A percentile compares a stretch with the other conserved stretches of the same genome.
phyloP scores from a whole-genome alignment of 2,888 invertebrate genomes.

The Anagyrus pseudococci region DNA sequence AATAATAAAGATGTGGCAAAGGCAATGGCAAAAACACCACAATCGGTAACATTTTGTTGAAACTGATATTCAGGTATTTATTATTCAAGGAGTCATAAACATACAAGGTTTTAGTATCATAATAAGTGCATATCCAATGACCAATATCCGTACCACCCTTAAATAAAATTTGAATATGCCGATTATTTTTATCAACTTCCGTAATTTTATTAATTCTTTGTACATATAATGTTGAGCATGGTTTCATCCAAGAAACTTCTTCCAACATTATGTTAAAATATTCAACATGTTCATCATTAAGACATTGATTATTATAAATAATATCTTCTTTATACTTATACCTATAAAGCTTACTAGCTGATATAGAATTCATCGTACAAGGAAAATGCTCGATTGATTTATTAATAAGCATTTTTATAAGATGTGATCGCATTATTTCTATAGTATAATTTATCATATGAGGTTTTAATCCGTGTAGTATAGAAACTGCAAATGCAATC shows the following conservation, averaged over 20 bases:
- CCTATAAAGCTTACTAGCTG: neutral
- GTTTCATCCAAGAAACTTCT: neutral
- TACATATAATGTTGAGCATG: neutral
- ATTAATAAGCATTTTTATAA: neutral
- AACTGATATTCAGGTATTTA: neutral
- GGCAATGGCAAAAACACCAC: neutral
- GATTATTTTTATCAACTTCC: neutral
- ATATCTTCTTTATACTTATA: neutral
- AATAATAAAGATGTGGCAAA: neutral
- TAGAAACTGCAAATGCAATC: neutral
- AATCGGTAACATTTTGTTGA: neutral
- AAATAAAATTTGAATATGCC: neutral
- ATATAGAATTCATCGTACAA: neutral
- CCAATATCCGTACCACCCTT: neutral
- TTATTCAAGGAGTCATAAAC: neutral
- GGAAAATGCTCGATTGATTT: neutral
- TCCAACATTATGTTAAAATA: neutral
- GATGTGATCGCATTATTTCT: neutral
- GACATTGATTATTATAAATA: neutral
- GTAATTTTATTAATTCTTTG: neutral
- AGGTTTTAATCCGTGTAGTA: neutral
- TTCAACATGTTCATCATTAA: neutral
- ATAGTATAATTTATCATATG: neutral
- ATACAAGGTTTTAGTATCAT: slow-evolving; percentile 7
- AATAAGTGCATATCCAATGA: slow-evolving; percentile 8